phyloP scores from a whole-genome alignment of 2,888 invertebrate genomes.

The Branchinecta sandiegonensis region DNA sequence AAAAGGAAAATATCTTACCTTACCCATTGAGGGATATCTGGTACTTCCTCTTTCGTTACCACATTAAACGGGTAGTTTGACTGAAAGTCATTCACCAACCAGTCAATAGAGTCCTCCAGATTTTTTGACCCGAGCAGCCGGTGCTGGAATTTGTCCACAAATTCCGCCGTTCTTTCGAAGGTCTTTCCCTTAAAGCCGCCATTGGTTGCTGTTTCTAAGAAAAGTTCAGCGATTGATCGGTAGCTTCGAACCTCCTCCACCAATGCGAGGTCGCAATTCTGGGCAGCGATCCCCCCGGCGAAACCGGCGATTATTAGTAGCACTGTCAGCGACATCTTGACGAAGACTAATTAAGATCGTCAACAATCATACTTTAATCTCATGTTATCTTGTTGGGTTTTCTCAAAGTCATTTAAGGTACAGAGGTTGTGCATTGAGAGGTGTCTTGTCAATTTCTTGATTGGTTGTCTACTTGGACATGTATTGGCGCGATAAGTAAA shows the following conservation, averaged over 20 bases:
- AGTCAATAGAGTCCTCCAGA: constrained; percentile 53
- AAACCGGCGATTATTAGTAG: too few relatives aligned
- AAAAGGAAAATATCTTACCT: constrained; percentile 35
- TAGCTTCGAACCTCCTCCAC: constrained; percentile 46
- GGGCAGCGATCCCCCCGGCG: background rate
- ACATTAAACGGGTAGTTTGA: constrained; percentile 45
- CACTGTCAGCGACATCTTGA: too few relatives aligned
- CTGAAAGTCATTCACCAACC: constrained; percentile 41
- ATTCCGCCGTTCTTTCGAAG: constrained; percentile 40
- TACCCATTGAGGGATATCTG: constrained; percentile 43
- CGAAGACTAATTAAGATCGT: too few relatives aligned
- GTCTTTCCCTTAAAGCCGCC: constrained; percentile 44
- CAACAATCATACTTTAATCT: too few relatives aligned
- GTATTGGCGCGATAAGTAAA: too few relatives aligned
- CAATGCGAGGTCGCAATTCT: constrained; percentile 31
- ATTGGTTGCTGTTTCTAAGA: constrained; percentile 40
- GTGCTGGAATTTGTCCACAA: constrained; percentile 47
- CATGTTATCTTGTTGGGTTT: too few relatives aligned
- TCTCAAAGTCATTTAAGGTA: too few relatives aligned
- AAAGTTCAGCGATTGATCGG: constrained; percentile 38
- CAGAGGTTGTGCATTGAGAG: too few relatives aligned
- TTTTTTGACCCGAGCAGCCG: constrained; percentile 47
- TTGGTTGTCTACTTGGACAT: too few relatives aligned
- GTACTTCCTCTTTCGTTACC: constrained; percentile 41
- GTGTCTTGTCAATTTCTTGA: too few relatives aligned